A percentile compares a stretch with the other conserved stretches of the same genome.
Conservation (phyloP, 2,888 invertebrate genomes). For the Ptychoptera contaminata region DNA sequence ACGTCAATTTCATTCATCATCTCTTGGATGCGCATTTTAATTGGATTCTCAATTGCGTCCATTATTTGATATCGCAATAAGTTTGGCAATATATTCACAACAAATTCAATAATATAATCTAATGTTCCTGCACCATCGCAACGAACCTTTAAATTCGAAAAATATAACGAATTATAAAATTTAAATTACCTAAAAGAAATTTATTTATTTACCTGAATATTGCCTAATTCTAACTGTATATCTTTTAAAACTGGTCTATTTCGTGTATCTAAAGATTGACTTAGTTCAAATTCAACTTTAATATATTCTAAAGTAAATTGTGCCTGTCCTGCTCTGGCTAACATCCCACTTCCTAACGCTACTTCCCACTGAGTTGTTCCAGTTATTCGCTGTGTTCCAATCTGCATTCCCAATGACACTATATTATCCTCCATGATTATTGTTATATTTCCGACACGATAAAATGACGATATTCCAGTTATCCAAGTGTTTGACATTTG, state of each 20-base stretch:
- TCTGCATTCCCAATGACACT: slow-evolving; percentile 39
- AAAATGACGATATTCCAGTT: slow-evolving; percentile 63
- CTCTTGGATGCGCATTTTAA: slow-evolving; percentile 54
- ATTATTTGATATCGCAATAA: slow-evolving; percentile 73
- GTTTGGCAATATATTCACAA: slow-evolving; percentile 70
- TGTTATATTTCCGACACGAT: slow-evolving; percentile 63
- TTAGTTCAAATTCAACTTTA: slow-evolving; percentile 47
- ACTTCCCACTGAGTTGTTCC: slow-evolving; percentile 70
- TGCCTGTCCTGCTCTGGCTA: slow-evolving; percentile 54
- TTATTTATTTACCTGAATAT: slow-evolving; percentile 47
- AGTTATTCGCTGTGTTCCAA: slow-evolving; percentile 64
- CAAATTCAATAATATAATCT: slow-evolving; percentile 68
- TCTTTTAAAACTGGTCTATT: slow-evolving; percentile 54
- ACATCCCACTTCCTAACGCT: slow-evolving; percentile 45
- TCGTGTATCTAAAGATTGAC: slow-evolving; percentile 63
- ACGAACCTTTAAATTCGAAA: slow-evolving; percentile 21
- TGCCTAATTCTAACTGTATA: slow-evolving; percentile 64
- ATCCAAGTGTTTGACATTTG: slow-evolving; percentile 61
- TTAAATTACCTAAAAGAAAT: neutral
- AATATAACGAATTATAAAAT: too few species aligned
- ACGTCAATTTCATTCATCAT: slow-evolving; percentile 53
- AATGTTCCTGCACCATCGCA: slow-evolving; percentile 75
- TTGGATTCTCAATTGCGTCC: slow-evolving; percentile 65
- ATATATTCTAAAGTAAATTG: slow-evolving; percentile 68
- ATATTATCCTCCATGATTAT: slow-evolving; percentile 57